Evolutionary conservation across 2,888 invertebrate species (phyloP).

Genomic region (Cerceris rybyensis): DNA sequence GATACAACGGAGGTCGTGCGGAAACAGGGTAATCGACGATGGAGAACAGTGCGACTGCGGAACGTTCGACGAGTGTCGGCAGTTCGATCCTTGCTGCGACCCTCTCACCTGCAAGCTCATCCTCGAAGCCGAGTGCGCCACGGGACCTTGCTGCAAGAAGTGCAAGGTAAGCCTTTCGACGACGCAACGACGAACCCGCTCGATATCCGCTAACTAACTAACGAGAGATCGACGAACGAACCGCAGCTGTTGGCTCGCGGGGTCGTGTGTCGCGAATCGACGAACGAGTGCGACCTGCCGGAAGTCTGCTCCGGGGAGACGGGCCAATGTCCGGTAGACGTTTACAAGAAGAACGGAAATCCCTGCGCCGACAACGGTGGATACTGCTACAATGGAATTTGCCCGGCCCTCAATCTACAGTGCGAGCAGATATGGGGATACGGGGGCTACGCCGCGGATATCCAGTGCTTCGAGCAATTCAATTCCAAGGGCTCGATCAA

Average conservation of each 20-base stretch:
- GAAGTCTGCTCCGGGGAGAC: constrained; percentile 95
- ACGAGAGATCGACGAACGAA: not conserved
- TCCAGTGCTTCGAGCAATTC: constrained; percentile 96
- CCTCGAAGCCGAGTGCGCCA: constrained; percentile 96
- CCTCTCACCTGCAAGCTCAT: constrained; percentile 97
- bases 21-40: constrained; percentile 96
- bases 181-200: no score
- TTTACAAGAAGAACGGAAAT: constrained; percentile 96
- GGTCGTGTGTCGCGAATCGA: constrained; percentile 91
- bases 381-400: constrained; percentile 95
- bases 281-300: constrained; percentile 97
- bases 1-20: constrained; percentile 92
- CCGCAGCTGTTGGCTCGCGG: constrained; percentile 88
- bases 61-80: constrained; percentile 92
- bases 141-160: constrained; percentile 93
- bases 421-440: constrained; percentile 97
- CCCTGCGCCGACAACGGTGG: constrained; percentile 89
- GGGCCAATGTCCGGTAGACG: constrained; percentile 95
- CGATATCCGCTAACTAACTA: not conserved
- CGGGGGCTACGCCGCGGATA: constrained; percentile 91
- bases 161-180: constrained; percentile 96
- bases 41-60: constrained; percentile 99
- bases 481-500: constrained; percentile 97
- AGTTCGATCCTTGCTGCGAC: constrained; percentile 97
- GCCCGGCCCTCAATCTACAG: constrained; percentile 93